Percentiles rank a stretch among this genome's conserved stretches.
These are phyloP conservation scores for Illadopsis cleaveri DNA, from an alignment of 2,113 vertebrate genomes.

Conservation along the genomic window DNA sequence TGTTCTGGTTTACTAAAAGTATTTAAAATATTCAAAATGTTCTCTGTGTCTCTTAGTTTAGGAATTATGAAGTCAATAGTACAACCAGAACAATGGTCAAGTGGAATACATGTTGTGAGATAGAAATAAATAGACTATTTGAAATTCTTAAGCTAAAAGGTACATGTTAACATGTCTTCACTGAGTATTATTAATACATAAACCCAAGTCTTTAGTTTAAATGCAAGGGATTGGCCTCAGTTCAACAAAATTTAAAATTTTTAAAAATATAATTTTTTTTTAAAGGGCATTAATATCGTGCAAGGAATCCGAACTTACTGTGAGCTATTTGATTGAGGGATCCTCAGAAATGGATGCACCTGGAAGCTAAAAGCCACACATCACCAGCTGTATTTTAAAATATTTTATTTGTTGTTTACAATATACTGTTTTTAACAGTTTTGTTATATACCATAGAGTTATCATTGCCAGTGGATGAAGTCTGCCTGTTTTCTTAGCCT, in stretches of 20 bases:
- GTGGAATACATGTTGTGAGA: background rate
- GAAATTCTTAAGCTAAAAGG: background rate
- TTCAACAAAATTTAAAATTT: background rate
- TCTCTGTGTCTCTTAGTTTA: background rate
- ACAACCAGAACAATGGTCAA: background rate
- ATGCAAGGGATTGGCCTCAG: background rate
- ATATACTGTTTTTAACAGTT: background rate
- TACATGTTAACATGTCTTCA: background rate
- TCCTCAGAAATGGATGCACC: background rate
- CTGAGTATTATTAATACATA: background rate
- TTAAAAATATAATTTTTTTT: no score
- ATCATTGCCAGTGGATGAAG: background rate
- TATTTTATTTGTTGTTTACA: background rate
- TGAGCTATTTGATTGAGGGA: background rate
- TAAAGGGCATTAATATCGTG: background rate
- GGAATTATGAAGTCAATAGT: background rate
- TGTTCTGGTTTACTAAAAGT: background rate
- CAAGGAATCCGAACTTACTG: background rate
- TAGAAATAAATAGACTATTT: background rate
- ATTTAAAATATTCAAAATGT: background rate
- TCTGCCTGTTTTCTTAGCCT: background rate
- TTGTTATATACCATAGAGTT: background rate
- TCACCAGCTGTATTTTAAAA: background rate
- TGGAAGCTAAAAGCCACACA: background rate
- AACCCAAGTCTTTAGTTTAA: background rate